Evolutionary conservation across 2,888 invertebrate species (phyloP).

Genomic region (Eurytoma adleriae): DNA sequence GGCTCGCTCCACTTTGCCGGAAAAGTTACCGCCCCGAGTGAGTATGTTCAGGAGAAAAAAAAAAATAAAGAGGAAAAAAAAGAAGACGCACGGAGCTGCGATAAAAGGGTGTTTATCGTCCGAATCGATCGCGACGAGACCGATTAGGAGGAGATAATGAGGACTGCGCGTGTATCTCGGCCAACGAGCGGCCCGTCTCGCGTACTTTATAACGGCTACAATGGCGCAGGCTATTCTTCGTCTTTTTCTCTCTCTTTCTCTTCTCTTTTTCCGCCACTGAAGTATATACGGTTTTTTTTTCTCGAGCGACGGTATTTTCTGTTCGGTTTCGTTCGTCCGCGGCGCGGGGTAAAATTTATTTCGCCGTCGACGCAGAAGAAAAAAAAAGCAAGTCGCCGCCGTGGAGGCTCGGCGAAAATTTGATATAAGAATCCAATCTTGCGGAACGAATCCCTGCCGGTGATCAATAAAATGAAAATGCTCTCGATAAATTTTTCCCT

Average conservation of each 20-base stretch:
- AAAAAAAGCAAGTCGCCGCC: no score
- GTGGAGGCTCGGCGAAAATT: no score
- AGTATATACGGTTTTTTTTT: no score
- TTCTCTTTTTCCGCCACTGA: no score
- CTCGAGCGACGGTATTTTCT: no score
- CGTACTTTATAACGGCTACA: neutral
- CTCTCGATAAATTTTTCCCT: no score
- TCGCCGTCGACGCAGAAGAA: no score
- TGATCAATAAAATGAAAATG: no score
- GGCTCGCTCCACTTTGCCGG: neutral
- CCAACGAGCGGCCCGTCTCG: neutral
- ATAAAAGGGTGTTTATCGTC: conserved; percentile 5
- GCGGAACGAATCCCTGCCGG: no score
- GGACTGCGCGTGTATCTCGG: neutral
- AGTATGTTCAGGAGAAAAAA: conserved; percentile 3
- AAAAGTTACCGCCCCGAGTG: neutral
- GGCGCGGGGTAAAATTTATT: no score
- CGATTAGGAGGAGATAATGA: conserved; percentile 34
- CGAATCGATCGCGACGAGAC: conserved; percentile 16
- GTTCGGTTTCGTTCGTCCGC: no score
- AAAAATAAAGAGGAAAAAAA: neutral
- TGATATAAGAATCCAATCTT: no score
- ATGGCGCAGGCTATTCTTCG: neutral
- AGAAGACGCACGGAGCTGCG: neutral
- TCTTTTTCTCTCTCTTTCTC: neutral